Evolutionary conservation across 2,113 vertebrate genomes (phyloP).

Genomic region (Gallinago jamesoni): DNA sequence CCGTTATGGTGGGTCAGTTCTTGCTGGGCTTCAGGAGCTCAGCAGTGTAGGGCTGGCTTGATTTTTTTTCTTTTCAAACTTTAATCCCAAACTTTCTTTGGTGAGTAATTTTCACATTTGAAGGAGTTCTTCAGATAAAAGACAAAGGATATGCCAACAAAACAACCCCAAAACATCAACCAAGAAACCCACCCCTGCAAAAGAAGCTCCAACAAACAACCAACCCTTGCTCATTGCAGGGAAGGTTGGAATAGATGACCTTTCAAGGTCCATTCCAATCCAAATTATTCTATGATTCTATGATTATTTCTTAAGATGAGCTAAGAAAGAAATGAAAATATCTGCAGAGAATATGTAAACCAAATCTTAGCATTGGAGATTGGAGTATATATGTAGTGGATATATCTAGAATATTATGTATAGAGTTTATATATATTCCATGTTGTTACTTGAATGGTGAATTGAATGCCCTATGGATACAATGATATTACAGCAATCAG

Average conservation of each 20-base stretch:
- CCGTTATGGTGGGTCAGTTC: no score
- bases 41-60: no score
- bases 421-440: not conserved
- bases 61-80: not conserved
- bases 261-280: not conserved
- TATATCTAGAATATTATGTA: not conserved
- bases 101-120: not conserved
- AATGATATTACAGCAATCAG: not conserved
- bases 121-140: not conserved
- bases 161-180: not conserved
- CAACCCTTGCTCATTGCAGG: not conserved
- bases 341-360: not conserved
- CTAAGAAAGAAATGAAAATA: not conserved
- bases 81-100: not conserved
- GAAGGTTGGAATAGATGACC: not conserved
- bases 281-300: not conserved
- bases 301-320: not conserved
- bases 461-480: not conserved
- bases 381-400: not conserved
- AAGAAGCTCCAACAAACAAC: not conserved
- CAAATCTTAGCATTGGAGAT: not conserved
- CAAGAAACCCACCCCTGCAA: not conserved
- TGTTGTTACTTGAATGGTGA: not conserved
- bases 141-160: not conserved
- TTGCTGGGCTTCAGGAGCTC: not conserved